phyloP scores from a whole-genome alignment of 2,797 vertebrate genomes.

The Petrocephalus sullivani region DNA sequence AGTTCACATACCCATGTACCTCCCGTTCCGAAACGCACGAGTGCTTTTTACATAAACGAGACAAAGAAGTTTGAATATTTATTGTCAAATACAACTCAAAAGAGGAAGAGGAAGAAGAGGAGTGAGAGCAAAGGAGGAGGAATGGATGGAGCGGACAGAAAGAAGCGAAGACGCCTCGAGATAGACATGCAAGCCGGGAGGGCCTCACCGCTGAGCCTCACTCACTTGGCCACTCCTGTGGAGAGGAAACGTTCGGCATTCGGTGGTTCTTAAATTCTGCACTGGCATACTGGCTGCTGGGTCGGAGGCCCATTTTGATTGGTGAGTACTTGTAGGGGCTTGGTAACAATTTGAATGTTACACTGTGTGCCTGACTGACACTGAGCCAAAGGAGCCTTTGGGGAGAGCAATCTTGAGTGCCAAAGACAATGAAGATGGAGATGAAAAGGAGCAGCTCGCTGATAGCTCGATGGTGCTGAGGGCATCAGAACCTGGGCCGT shows the following conservation, averaged over 20 bases:
- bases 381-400: background rate
- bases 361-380: background rate
- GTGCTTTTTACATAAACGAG: conserved; percentile 74
- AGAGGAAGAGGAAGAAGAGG: conserved; percentile 53
- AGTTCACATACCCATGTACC: conserved; percentile 72
- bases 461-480: background rate
- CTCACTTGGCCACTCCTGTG: background rate
- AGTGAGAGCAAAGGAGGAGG: conserved; percentile 38
- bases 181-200: conserved; percentile 55
- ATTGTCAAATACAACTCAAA: conserved; percentile 62
- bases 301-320: background rate
- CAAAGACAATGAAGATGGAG: background rate
- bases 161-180: conserved; percentile 53
- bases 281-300: background rate
- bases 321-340: background rate
- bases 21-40: conserved; percentile 76
- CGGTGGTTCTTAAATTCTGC: background rate
- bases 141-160: conserved; percentile 38
- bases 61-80: conserved; percentile 73
- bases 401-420: background rate
- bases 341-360: background rate
- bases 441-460: background rate
- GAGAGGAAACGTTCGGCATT: background rate
- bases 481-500: background rate
- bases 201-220: conserved; percentile 10